phyloP scores from a whole-genome alignment of 1,140 invertebrate genomes.

The Trachelipus rathkii region DNA sequence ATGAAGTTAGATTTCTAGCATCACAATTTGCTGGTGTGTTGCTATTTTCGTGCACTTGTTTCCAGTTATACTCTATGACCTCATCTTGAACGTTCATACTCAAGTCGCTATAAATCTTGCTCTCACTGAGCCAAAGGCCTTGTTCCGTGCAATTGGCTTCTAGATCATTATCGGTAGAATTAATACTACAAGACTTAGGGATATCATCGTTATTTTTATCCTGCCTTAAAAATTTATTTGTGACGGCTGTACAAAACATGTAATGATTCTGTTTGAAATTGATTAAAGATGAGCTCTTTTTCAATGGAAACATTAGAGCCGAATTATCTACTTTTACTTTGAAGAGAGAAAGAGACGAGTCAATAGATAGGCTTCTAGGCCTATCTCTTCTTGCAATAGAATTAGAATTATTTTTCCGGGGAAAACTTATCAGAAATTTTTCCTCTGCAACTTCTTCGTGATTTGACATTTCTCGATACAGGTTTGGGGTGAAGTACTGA shows the following conservation, averaged over 20 bases:
- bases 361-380: not conserved
- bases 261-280: conserved; percentile 9
- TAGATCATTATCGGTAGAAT: not conserved
- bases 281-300: not conserved
- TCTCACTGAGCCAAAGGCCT: not conserved
- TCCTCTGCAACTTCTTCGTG: not conserved
- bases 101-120: not conserved
- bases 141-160: not conserved
- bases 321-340: not conserved
- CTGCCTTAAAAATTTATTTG: not conserved
- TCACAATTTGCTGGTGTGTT: not conserved
- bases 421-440: not conserved
- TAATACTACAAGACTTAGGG: not conserved
- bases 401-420: too few relatives aligned
- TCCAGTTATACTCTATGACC: not conserved
- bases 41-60: not conserved
- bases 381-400: not conserved
- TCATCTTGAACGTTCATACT: not conserved
- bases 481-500: not conserved
- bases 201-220: not conserved
- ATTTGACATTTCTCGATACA: not conserved
- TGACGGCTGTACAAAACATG: not conserved
- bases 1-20: too few relatives aligned
- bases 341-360: not conserved
- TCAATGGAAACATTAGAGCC: not conserved